Base-by-base conservation (phyloP, 2,113 vertebrate species). In the Chloebia gouldiae region DNA sequence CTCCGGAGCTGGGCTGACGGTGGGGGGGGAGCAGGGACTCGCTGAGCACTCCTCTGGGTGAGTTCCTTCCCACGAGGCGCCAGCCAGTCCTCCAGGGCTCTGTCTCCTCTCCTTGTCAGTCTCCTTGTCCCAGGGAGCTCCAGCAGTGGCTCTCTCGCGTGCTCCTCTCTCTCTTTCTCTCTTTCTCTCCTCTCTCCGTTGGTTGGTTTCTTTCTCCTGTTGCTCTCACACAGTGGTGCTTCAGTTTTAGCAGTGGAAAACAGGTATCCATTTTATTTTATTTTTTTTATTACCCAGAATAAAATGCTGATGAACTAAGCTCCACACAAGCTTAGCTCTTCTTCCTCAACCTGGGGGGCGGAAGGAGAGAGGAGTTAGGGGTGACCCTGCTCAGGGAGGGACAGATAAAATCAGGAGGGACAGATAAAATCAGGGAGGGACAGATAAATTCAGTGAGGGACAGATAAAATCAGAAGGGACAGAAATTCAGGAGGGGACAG, bases 231-330 rank as follows among this genome's bases (percentile, higher is more conserved):
- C 98, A 98, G 98, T 98, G 98, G 98, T 98, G 99, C 99, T 98
- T 99, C 98, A 98, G 99, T 99, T 99, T 99, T 99, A 99, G 99
- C 99, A 99, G 99, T 99, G 98, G 99, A 99, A 99, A 99, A 99
- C 99, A 99, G 99, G 99, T 99, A 99, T 99, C 99, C 99, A 97
- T 99, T 98, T 99, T 98, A 98, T 98, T 98, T 99, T 99, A n/a
- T 98, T 98, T 98, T 98, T 98, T 98, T 98, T 98, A 98, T 99
- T 99, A 99, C 99, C 99, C 99, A 99, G 98, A 99, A 98, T 99
- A 99, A 99, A 99, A 99, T 99, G 98, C 98, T 98, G 98, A 98
- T 97, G 98, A 98, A 99, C 98, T 99, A 98, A 99, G 99, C 98
- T 98, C 98, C 98, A 97, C 98, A 39, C 92, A 98, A 98, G 99